Base-by-base conservation (phyloP, 2,797 vertebrate genomes). In the Dermochelys coriacea region DNA sequence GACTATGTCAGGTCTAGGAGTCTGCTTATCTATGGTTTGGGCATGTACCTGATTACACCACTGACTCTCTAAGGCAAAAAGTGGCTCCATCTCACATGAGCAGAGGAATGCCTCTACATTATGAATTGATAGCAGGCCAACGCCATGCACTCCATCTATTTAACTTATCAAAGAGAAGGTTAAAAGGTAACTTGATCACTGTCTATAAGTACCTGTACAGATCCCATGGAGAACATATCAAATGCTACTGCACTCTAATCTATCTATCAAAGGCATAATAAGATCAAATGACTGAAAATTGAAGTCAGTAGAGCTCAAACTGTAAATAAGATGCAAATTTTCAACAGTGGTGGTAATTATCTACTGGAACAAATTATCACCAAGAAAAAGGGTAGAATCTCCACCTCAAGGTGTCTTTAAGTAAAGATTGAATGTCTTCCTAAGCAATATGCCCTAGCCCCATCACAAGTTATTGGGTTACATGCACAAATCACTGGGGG, bases 241-340 rank as follows among this genome's bases (percentile, higher is more conserved):
- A 25, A 10, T 4, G 5, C 25, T 23, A 47, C 23, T 0, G 6
- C 29, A 37, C 12, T 41, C 37, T 19, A 6, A 5, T 1, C 29
- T 37, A 16, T 23, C 9, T 49, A 31, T 74, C 45, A 23, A 31
- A 1, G n/a, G 59, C 54, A 50, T 1, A 21, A 0, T 0, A 12
- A 11, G 45, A 82, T 9, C 31, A 77, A 52, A 74, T 25, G 37
- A 12, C 29, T 45, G 12, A 59, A 31, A 68, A 50, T 0, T 0
- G 82, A 50, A 12, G 81, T 34, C 81, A 52, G 9, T 8, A 9
- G 14, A 51, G 29, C 2, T 49, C 59, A 21, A 80, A 45, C 8
- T 9, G 47, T 14, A 59, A n/a, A 5, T 18, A 31, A 74, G 0
- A 19, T 0, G 2, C 57, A 12, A 3, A 1, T 7, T 18, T 61